These are phyloP conservation scores for Heterohyrax brucei DNA, from an alignment of 2,797 vertebrate genomes.

Conservation along the genomic window DNA sequence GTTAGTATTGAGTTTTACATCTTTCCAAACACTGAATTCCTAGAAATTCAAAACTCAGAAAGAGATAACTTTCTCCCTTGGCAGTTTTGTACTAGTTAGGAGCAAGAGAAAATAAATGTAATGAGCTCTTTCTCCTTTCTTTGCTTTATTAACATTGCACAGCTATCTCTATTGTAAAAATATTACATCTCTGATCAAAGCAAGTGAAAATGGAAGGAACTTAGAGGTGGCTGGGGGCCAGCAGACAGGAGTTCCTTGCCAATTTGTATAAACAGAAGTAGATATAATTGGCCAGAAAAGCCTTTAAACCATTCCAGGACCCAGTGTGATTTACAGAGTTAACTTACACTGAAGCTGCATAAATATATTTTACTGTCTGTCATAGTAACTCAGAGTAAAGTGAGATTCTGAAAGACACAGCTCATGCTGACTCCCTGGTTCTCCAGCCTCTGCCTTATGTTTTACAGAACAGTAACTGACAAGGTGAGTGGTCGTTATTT, in stretches of 20 bases:
- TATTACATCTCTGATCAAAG: slow-evolving; percentile 60
- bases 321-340: slow-evolving; percentile 65
- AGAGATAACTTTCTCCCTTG: neutral
- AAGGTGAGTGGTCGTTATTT: slow-evolving; percentile 6
- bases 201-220: slow-evolving; percentile 74
- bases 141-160: slow-evolving; percentile 46
- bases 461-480: slow-evolving; percentile 65
- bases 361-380: slow-evolving; percentile 72
- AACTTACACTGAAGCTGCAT: slow-evolving; percentile 69
- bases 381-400: slow-evolving; percentile 15
- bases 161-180: slow-evolving; percentile 60
- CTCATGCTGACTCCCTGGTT: neutral
- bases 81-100: neutral
- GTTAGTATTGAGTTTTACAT: neutral
- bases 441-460: neutral
- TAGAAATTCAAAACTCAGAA: slow-evolving; percentile 65
- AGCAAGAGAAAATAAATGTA: slow-evolving; percentile 51
- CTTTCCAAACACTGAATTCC: slow-evolving; percentile 47
- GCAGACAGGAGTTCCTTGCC: slow-evolving; percentile 76
- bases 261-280: slow-evolving; percentile 77
- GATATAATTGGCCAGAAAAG: slow-evolving; percentile 65
- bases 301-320: slow-evolving; percentile 66
- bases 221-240: slow-evolving; percentile 44
- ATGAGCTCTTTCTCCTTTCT: neutral
- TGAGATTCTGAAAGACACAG: slow-evolving; percentile 11